Evolutionary conservation across 2,888 invertebrate genomes (phyloP), one percentile per base, ranked within the genome.

Genomic region (Drosophila mayaguana): DNA sequence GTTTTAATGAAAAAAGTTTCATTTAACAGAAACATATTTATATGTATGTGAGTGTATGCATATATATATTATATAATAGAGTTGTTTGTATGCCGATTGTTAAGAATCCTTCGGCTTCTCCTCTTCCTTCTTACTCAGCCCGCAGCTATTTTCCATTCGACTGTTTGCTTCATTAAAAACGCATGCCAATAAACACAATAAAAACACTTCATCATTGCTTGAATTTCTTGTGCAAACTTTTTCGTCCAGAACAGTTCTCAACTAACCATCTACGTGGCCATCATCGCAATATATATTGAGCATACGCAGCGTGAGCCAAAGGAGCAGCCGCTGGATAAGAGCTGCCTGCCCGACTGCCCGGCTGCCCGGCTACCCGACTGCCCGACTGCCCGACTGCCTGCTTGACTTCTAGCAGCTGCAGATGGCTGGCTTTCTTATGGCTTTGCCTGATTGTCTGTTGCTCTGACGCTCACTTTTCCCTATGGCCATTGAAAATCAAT

Each of bases 1-100:
- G 81, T 84, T 84, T 87, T 88, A 84, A 84, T 89, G 87, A 89
- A 84, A 84, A 84, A 89, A 84, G 69, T 88, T 83, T 88, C 45
- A 55, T 67, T 68, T 71, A 57, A 75, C 66, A 70, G 59, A 67
- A 68, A 48, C 61, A 63, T 57, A 64, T 60, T 46, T 65, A 68
- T 56, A 25, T 32, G 16, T 22, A n/a, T 28, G n/a, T 51, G 22
- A 36, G 36, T 16, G 7, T 6, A 38, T 14, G 6, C 3, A 2
- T 32, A 32, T 32, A 28, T 59, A 78, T 32, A 8, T 40, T 32
- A 14, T 48, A 36, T 59, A 83, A 78, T 83, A 73, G 83, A 80
- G 71, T 72, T 81, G 71, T 18, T 50, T 53, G 53, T 64, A 32
- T 75, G 75, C 60, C 42, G 20, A 66, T 51, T 60, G 56, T 22